Percentiles rank a stretch among this genome's conserved stretches.
phyloP scores from a whole-genome alignment of 1,140 invertebrate genomes.

The Achroia grisella region DNA sequence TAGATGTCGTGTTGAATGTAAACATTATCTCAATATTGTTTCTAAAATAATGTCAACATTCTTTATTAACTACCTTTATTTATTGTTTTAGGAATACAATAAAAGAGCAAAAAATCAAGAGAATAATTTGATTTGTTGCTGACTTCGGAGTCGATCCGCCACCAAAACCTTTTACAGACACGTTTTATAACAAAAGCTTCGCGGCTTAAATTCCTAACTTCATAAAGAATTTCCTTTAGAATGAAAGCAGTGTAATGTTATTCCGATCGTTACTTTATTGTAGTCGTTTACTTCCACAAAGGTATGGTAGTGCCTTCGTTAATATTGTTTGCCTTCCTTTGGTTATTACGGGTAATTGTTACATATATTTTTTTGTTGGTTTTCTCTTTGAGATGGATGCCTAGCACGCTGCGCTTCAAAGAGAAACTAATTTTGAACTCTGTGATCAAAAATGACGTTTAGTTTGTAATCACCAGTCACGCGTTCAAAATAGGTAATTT shows the following conservation, averaged over 20 bases:
- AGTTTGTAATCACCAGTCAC: constrained; percentile 30
- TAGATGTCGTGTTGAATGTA: no score
- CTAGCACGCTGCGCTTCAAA: constrained; percentile 24
- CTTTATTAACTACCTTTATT: no score
- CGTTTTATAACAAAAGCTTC: neutral
- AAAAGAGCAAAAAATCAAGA: no score
- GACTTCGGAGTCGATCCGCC: no score
- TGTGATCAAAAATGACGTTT: constrained; percentile 45
- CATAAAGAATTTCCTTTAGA: constrained; percentile 2
- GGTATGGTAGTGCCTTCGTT: constrained; percentile 15
- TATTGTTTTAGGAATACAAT: no score
- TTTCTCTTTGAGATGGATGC: constrained; percentile 16
- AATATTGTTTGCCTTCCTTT: constrained; percentile 24
- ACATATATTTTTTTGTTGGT: constrained; percentile 24
- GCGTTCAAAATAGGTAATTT: no score
- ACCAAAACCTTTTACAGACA: no score
- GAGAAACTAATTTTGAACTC: constrained; percentile 46
- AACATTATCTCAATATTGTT: no score
- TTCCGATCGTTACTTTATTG: constrained; percentile 6
- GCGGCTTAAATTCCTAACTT: neutral
- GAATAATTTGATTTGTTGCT: no score
- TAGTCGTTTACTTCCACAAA: constrained; percentile 10
- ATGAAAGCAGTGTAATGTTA: constrained; percentile 1
- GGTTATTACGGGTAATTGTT: constrained; percentile 20
- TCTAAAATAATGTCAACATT: no score